These are phyloP conservation scores for Perca fluviatilis DNA, from an alignment of 2,113 vertebrate genomes.

Conservation along the genomic window DNA sequence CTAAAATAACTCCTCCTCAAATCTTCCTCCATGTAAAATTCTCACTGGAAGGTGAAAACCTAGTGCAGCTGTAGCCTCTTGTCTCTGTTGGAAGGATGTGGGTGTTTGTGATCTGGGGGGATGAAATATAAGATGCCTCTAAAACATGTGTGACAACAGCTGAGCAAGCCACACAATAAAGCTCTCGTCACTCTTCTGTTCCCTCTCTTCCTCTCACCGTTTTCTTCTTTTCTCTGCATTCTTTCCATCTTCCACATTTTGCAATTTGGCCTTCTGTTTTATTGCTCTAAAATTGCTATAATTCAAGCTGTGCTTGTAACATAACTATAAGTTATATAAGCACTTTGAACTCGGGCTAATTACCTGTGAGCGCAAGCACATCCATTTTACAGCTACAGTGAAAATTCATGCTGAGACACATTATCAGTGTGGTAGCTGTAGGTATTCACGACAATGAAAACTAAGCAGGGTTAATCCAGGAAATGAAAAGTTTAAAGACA, in stretches of 20 bases:
- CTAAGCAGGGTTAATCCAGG: constrained; percentile 64
- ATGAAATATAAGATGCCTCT: constrained; percentile 39
- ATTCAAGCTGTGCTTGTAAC: constrained; percentile 31
- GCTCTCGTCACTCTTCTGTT: constrained; percentile 10
- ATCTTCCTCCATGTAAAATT: not conserved
- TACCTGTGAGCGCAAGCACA: constrained; percentile 8
- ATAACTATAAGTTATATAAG: constrained; percentile 24
- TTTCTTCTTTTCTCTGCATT: not conserved
- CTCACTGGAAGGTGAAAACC: constrained; percentile 1
- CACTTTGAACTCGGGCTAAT: constrained; percentile 27
- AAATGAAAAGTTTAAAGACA: constrained; percentile 67
- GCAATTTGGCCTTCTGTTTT: constrained; percentile 18
- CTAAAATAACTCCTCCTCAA: not conserved
- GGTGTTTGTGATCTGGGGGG: constrained; percentile 27
- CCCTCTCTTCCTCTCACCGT: not conserved
- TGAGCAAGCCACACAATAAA: constrained; percentile 41
- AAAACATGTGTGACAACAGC: constrained; percentile 65
- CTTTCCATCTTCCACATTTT: constrained; percentile 35
- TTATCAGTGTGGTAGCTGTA: constrained; percentile 48
- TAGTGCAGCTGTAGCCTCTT: not conserved
- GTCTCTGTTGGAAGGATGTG: constrained; percentile 24
- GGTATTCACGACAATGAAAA: constrained; percentile 52
- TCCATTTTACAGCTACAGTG: constrained; percentile 15
- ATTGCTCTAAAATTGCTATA: constrained; percentile 28
- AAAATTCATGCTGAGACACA: constrained; percentile 28